A percentile compares a stretch with the other conserved stretches of the same genome.
Evolutionary conservation across 2,888 invertebrate species (phyloP).

Genomic region (Drosophila trichaetosa): DNA sequence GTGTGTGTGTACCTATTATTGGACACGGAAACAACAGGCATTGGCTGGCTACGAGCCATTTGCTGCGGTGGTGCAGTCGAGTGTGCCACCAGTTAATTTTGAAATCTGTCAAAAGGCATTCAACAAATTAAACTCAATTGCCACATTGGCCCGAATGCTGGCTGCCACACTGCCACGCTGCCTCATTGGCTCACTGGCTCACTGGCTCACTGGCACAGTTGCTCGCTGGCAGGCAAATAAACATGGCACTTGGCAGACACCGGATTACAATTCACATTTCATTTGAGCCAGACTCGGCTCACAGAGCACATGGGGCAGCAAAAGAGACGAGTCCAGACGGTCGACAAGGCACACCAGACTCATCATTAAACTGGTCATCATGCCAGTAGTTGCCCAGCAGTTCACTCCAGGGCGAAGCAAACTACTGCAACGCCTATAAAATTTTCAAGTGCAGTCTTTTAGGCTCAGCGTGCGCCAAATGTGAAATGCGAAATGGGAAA

Average conservation of each 20-base stretch:
- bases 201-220: constrained; percentile 10
- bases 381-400: background rate
- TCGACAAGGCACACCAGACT: constrained; percentile 30
- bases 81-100: constrained; percentile 77
- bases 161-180: background rate
- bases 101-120: constrained; percentile 80
- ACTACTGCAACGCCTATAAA: constrained; percentile 70
- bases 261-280: constrained; percentile 80
- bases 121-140: constrained; percentile 80
- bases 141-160: constrained; percentile 54
- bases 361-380: constrained; percentile 60
- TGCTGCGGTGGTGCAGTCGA: constrained; percentile 61
- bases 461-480: constrained; percentile 67
- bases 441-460: constrained; percentile 80
- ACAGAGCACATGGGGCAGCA: constrained; percentile 3
- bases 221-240: constrained; percentile 67
- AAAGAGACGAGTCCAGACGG: background rate
- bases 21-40: constrained; percentile 9
- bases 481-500: constrained; percentile 63
- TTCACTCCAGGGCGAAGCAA: constrained; percentile 19
- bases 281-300: constrained; percentile 46
- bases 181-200: background rate
- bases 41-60: constrained; percentile 25
- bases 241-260: constrained; percentile 72
- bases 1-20: constrained; percentile 12